phyloP scores from a whole-genome alignment of 2,113 vertebrate species.

The Callionymus lyra region DNA sequence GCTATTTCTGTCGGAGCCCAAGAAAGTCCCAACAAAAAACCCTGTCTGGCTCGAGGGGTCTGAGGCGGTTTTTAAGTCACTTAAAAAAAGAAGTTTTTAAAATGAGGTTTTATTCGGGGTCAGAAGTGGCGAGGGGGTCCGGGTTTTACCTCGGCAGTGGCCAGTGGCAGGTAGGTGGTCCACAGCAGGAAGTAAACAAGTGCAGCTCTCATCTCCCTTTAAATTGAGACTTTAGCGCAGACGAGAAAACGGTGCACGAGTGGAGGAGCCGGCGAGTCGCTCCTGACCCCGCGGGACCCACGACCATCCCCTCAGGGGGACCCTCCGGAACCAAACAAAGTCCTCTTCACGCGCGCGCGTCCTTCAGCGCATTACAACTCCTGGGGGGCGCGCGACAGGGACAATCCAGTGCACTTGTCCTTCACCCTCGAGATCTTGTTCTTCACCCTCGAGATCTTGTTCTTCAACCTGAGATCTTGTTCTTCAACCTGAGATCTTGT shows the following conservation, averaged over 20 bases:
- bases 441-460: no score
- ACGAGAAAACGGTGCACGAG: conserved; percentile 66
- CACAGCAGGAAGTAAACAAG: conserved; percentile 81
- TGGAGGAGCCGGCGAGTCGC: conserved; percentile 82
- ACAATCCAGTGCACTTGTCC: conserved; percentile 66
- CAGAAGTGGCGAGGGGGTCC: conserved; percentile 1
- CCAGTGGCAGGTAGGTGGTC: conserved; percentile 79
- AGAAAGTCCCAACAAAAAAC: conserved; percentile 43
- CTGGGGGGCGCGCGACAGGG: conserved; percentile 64
- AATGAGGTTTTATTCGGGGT: not conserved
- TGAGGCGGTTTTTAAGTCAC: conserved; percentile 6
- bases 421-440: conserved; percentile 29
- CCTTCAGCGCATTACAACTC: conserved; percentile 74
- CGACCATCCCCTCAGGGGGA: conserved; percentile 86
- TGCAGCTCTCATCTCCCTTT: conserved; percentile 89
- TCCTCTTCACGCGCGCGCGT: conserved; percentile 31
- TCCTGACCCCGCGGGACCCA: conserved; percentile 78
- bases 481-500: no score
- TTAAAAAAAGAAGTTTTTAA: not conserved
- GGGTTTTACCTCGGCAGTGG: conserved; percentile 79
- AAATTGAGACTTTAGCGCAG: conserved; percentile 64
- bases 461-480: no score
- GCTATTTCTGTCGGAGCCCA: conserved; percentile 39
- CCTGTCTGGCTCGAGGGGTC: conserved; percentile 5
- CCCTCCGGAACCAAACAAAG: conserved; percentile 5